Evolutionary conservation across 2,888 invertebrate species (phyloP), one percentile per base, ranked within the genome.

Genomic region (Cephus nigrinus): DNA sequence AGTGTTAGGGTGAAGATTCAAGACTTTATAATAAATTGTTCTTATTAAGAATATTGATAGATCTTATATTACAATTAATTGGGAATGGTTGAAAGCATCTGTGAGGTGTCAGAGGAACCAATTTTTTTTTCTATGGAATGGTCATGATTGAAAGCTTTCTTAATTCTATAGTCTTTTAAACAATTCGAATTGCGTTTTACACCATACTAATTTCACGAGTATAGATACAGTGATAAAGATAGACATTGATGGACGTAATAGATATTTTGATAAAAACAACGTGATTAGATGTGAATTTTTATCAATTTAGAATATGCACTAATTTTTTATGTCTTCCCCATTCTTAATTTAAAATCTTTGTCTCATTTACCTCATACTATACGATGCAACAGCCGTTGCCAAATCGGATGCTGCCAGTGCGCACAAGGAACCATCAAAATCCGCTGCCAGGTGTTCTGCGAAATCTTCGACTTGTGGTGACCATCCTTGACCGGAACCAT

Each of bases 361-460:
- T 55, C 23, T 55, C 23, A 71, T 82, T 86, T 87, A 95, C 94
- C 94, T 95, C 93, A 95, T 95, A 86, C 94, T 94, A 88, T 95
- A 96, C 23, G 94, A 93, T 81, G 93, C 93, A 78, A 91, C 91
- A 30, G 90, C 90, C 71, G 93, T 93, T 69, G 94, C 93, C 75
- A 95, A 92, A 88, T 96, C 96, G 34, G 94, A 88, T 30, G 90
- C 94, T 31, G 95, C 95, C 69, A 96, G 92, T 12, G 94, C 95
- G 4, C 95, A 94, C 32, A 96, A 92, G n/a, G 95, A 94, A 72
- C 95, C 95, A 90, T 96, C 95, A 86, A 96, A 94, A 90, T 96
- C 95, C 40, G 94, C 95, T 33, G 95, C 95, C 82, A 95, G 91
- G 74, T 93, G 93, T 82, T 94, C 95, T 82, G 94, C 93, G 75